Evolutionary conservation across 2,888 invertebrate species (phyloP), one percentile per base, ranked within the genome.

Genomic region (Pharmacophagus antenor): DNA sequence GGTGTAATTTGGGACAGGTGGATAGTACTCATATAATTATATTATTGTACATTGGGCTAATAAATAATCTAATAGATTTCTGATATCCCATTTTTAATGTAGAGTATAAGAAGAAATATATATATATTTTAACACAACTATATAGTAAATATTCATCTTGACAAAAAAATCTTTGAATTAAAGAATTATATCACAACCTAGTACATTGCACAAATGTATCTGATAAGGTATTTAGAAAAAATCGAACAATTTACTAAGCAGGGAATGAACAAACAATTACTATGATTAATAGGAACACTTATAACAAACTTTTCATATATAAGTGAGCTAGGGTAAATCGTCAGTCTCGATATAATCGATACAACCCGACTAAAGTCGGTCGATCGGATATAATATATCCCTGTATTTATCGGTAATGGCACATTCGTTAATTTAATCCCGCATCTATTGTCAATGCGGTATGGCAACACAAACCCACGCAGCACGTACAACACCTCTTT

Each of bases 331-430:
- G 68, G 74, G 71, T 77, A 78, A 75, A 80, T 77, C 74, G 74
- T 85, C 86, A 86, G 86, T 85, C 85, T 85, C 74, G 71, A 42
- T 73, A 59, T 70, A 67, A 66, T 70, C 60, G 61, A 66, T 63
- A 59, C 70, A 70, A 68, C 66, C 70, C 72, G 68, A 67, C 65
- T 66, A 65, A 63, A 61, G 63, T 70, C 72, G 68, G 67, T 65
- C 59, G 65, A 67, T 65, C 61, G 65, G 67, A 21, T 25, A 62
- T 66, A 67, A 66, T 50, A 66, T 66, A 66, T 73, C 76, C 77
- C 75, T 77, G 77, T 76, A 68, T 69, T 51, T 62, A 63, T 69
- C 58, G 49, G 56, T 61, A 63, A 55, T 69, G 65, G 69, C 68
- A 70, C 68, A 63, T 64, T 62, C 65, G 65, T 60, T 62, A 66